Evolutionary conservation across 2,888 invertebrate species (phyloP), one percentile per base, ranked within the genome.

Genomic region (Eugnorisma glareosa): DNA sequence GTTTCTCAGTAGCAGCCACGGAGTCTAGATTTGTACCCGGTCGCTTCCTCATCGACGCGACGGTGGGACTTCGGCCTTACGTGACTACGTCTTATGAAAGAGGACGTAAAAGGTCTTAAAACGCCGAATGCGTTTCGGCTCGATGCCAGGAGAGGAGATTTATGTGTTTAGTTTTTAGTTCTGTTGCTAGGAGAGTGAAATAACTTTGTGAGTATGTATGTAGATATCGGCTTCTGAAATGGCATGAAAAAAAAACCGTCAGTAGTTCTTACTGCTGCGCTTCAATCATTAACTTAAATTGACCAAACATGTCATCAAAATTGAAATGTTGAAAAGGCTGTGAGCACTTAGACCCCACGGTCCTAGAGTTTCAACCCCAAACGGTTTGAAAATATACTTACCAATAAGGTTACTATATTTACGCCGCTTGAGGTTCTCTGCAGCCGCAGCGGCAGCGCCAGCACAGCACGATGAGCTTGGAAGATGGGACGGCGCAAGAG

Each of bases 81-180:
- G 51, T 72, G 45, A 10, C 15, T 37, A 71, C 66, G n/a, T 28
- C 40, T 43, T 67, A 75, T 85, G 66, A 57, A 54, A 75, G 66
- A 1, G 45, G 69, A 83, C 74, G 66, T 86, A 48, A 73, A 75
- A 77, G 74, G 74, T 86, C 86, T 86, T 84, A 80, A 86, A 85
- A 86, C 31, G 86, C 77, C 81, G 72, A 78, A 77, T 86, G 84
- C 78, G 77, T 75, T 81, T 86, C 85, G 85, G 77, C 85, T 70
- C 59, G 43, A 78, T 81, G 85, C 85, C 85, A 84, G 64, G 51
- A 61, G n/a, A 69, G 24, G 24, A 73, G 67, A 86, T 86, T 86
- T 81, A 85, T 86, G 71, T 66, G 43, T 74, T 68, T 37, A 74
- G 80, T 79, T 75, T 63, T 51, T 69, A 63, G 54, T 73, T 81